Percentiles rank a stretch among this genome's conserved stretches.
These are phyloP conservation scores for Embidobia sp. DNA, from an alignment of 2,888 invertebrate genomes.

Conservation along the genomic window DNA sequence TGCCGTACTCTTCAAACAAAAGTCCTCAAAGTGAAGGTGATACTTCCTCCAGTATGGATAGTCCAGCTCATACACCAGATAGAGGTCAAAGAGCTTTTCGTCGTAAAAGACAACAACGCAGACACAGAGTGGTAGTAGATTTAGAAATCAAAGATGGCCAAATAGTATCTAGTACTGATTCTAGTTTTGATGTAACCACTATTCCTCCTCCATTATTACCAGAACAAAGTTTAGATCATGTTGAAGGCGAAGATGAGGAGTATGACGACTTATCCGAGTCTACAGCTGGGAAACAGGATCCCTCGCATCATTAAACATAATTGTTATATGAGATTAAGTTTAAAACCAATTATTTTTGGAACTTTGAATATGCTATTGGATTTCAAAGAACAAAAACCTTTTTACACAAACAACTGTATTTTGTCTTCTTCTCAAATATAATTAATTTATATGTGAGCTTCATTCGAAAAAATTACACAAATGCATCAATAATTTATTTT, in stretches of 20 bases:
- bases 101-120: conserved; percentile 78
- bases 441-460: too few species aligned
- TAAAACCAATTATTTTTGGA: too few species aligned
- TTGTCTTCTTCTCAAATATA: too few species aligned
- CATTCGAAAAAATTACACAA: too few species aligned
- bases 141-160: conserved; percentile 80
- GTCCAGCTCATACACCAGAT: conserved; percentile 80
- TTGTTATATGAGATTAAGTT: too few species aligned
- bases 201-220: conserved; percentile 90
- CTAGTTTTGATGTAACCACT: conserved; percentile 88
- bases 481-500: too few species aligned
- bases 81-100: conserved; percentile 77
- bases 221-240: conserved; percentile 82
- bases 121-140: conserved; percentile 80
- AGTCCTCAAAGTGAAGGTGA: conserved; percentile 81
- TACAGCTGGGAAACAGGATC: conserved; percentile 49
- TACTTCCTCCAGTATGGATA: conserved; percentile 80
- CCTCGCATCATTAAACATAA: conserved; percentile 20
- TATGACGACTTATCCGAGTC: conserved; percentile 71
- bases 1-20: conserved; percentile 76
- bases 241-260: conserved; percentile 84
- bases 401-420: too few species aligned
- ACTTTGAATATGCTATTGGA: too few species aligned
- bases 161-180: conserved; percentile 84
- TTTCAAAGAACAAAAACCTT: too few species aligned